Base-by-base conservation (phyloP, 2,888 invertebrate genomes). In the Psylliodes chrysocephalus region DNA sequence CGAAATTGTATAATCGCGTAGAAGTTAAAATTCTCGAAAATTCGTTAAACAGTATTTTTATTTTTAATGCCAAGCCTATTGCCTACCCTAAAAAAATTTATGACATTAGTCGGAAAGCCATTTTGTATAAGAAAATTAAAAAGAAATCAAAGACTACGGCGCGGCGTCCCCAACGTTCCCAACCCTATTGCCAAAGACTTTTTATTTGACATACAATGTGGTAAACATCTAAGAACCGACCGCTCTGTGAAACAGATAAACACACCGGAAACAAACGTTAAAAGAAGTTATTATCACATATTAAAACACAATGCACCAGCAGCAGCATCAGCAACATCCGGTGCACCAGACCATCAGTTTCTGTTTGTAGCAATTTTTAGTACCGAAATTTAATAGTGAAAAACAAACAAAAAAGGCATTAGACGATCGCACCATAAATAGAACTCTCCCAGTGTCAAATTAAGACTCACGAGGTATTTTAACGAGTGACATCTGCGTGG, bases 361-460 rank as follows among this genome's bases (percentile, higher is more conserved):
- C n/a, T n/a, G 14, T 35, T 35, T 35, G 35, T 35, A 35, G 35
- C 35, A 14, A 35, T 35, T 35, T 35, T 35, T 35, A 35, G 12
- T 14, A 35, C 35, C 35, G 12, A 35, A 35, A 35, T 35, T 35
- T 35, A 35, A 35, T 35, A 35, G 35, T 5, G 12, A 35, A 35
- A 30, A 35, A 35, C 35, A 35, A 35, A 35, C 35, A 14, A 35
- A 35, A 35, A 35, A 3, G 35, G 12, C 35, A 4, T 35, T 35
- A 10, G 14, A 4, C 5, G 3, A 10, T 15, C 18, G 14, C 22
- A 38, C 54, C 42, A 33, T 54, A 54, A 54, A 54, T 54, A 54
- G 54, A 54, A 22, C 40, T 42, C 54, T 42, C 54, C 53, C 53
- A 53, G 22, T 42, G 42, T 54, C 54, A 54, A 53, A 53, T 53